Evolutionary conservation across 2,797 vertebrate species (phyloP), one percentile per base, ranked within the genome.

Genomic region (Lepus oiostolus): DNA sequence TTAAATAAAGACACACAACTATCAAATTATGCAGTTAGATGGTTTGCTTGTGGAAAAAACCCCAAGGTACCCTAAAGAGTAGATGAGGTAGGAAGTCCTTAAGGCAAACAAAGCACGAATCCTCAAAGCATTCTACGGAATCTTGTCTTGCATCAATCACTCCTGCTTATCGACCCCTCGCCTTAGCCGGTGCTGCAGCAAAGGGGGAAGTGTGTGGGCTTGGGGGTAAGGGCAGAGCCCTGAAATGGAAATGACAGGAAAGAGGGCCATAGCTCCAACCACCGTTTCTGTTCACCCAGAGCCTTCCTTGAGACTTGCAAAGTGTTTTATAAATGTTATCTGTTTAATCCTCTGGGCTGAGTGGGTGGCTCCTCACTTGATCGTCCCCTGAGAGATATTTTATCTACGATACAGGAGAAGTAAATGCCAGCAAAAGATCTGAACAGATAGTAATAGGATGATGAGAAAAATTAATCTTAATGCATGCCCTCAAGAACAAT

Each of bases 401-500:
- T 76, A 79, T 79, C 79, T 93, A n/a, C 54, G 85, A 75, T 54
- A 90, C 2, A 82, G 35, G 58, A 83, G 89, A 93, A 72, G 86
- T 91, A 88, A 96, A 91, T 58, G 35, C 13, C 77, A 76, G 83
- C 58, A 50, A 89, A 84, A 93, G 88, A 83, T 85, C 79, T 93
- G 86, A 90, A 94, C 77, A 88, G 75, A 91, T 91, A 85, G 95
- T 54, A 93, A 63, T 60, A 92, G 60, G 42, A 76, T 88, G 68
- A 89, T 82, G 63, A 92, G 70, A 67, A 76, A 76, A 28, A 92
- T 86, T 74, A 85, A 80, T 79, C 82, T 84, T 90, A 90, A 93
- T 52, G 79, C 14, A 42, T 54, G 32, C 42, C 92, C 47, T 14
- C 71, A 58, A 91, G 60, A 85, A 22, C 60, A 87, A 16, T 62